A percentile compares a stretch with the other conserved stretches of the same genome.
These are phyloP conservation scores for Numenius arquata DNA, from an alignment of 2,113 vertebrate genomes.

Conservation along the genomic window DNA sequence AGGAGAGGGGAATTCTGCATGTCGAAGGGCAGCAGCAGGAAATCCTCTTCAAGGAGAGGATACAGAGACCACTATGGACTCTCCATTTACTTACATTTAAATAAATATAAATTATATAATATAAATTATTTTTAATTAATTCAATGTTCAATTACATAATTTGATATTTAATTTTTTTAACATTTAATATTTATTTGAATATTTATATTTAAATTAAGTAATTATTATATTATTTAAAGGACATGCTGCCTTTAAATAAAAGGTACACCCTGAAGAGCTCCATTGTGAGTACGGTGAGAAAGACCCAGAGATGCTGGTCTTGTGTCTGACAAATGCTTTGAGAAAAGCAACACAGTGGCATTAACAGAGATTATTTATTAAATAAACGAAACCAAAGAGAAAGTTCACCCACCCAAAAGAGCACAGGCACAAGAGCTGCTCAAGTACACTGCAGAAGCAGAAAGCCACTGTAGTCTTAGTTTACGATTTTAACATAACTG, in stretches of 20 bases:
- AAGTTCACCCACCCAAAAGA: not conserved
- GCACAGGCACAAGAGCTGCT: not conserved
- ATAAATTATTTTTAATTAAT: no score
- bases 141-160: no score
- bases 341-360: not conserved
- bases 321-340: not conserved
- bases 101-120: no score
- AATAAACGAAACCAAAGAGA: not conserved
- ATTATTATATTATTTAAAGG: no score
- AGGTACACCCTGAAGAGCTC: rapidly evolving
- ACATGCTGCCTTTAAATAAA: not conserved
- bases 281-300: rapidly evolving
- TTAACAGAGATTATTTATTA: slow-evolving; percentile 18
- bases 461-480: not conserved
- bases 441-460: not conserved
- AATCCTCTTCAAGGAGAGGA: not conserved
- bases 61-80: not conserved
- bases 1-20: not conserved
- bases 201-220: no score
- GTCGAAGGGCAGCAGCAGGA: rapidly evolving
- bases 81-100: no score
- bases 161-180: no score
- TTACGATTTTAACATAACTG: not conserved
- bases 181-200: no score
- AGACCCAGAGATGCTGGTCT: rapidly evolving